Conservation (phyloP, 1,140 invertebrate species). For the Pseudoatta argentina region DNA sequence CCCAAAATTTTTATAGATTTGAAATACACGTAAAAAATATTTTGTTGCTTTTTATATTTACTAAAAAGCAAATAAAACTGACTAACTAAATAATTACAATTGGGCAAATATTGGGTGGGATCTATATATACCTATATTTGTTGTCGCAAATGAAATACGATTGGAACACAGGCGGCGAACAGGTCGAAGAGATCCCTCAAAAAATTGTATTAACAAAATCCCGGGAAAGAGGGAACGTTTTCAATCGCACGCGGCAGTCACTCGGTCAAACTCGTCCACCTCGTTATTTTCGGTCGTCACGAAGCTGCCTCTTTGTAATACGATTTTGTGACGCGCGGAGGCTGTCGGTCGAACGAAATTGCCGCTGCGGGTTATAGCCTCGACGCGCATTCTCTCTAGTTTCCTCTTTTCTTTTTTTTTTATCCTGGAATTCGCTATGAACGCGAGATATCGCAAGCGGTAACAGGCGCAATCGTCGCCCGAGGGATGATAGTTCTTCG, state of each 20-base stretch:
- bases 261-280: constrained; percentile 27
- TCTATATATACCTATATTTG: neutral
- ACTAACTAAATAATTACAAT: neutral
- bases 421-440: constrained; percentile 28
- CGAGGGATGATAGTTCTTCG: constrained; percentile 64
- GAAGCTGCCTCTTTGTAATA: constrained; percentile 61
- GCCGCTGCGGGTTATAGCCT: constrained; percentile 69
- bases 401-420: constrained; percentile 25
- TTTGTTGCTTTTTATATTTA: neutral
- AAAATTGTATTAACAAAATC: constrained; percentile 57
- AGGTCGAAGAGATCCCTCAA: neutral
- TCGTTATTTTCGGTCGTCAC: constrained; percentile 59
- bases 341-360: constrained; percentile 64
- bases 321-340: constrained; percentile 52
- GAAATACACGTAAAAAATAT: neutral
- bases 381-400: constrained; percentile 33
- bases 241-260: constrained; percentile 35
- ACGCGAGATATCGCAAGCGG: constrained; percentile 72
- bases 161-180: neutral
- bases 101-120: neutral
- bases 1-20: neutral
- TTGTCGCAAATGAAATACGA: constrained; percentile 8
- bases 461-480: constrained; percentile 62
- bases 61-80: neutral
- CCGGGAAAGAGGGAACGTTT: constrained; percentile 36